Conservation (phyloP, 2,113 vertebrate species). For the Megaleporinus macrocephalus region DNA sequence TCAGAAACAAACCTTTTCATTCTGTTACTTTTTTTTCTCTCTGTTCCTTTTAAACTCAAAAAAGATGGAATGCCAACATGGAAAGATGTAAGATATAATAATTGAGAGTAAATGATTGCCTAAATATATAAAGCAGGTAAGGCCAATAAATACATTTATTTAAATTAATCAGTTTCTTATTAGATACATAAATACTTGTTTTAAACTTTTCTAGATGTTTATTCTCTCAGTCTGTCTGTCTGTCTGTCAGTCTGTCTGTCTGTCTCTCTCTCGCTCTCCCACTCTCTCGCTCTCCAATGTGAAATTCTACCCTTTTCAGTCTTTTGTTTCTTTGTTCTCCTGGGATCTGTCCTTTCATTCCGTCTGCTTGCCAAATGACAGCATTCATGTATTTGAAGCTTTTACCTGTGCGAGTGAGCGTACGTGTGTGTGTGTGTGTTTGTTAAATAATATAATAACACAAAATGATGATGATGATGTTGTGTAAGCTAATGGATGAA, state of each 20-base stretch:
- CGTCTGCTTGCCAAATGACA: conserved; percentile 45
- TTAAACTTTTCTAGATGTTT: background rate
- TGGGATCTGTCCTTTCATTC: conserved; percentile 41
- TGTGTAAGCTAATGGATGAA: no score
- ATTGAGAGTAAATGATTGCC: background rate
- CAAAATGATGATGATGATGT: no score
- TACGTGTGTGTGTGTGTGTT: conserved; percentile 9
- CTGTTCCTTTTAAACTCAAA: background rate
- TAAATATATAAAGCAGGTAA: background rate
- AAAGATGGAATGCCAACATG: background rate
- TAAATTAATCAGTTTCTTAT: background rate
- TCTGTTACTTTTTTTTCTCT: conserved; percentile 29
- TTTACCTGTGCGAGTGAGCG: conserved; percentile 9
- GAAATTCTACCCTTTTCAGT: conserved; percentile 36
- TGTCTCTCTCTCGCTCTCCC: background rate
- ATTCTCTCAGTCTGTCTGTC: background rate
- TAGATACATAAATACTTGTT: background rate
- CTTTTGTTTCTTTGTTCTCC: conserved; percentile 36
- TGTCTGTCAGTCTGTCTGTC: background rate
- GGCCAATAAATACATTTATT: background rate
- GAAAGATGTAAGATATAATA: no score
- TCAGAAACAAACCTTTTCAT: no score
- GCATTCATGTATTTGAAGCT: conserved; percentile 26
- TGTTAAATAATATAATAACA: no score
- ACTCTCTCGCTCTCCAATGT: background rate